Evolutionary conservation across 2,113 vertebrate species (phyloP).

Genomic region (Python bivittatus): DNA sequence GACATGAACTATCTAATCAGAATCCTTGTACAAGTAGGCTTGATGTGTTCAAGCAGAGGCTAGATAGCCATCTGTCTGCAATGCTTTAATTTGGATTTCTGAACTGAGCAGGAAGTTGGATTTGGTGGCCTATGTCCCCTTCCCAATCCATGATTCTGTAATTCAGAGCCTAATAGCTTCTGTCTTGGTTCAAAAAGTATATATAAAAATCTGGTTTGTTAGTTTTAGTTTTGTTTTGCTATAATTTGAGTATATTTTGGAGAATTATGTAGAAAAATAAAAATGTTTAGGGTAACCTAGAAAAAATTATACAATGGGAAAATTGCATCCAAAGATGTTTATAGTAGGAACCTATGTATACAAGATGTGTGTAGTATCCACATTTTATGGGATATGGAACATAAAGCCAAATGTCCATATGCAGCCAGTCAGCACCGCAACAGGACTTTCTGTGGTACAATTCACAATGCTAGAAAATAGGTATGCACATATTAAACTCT

Average conservation of each 20-base stretch:
- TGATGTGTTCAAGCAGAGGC: background rate
- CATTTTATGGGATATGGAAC: background rate
- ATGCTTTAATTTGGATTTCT: background rate
- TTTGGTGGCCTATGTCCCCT: background rate
- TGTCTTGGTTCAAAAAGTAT: no score
- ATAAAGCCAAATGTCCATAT: background rate
- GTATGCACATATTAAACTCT: background rate
- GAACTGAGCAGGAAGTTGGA: background rate
- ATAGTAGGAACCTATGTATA: background rate
- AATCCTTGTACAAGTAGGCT: background rate
- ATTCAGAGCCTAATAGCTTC: background rate
- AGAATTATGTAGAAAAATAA: background rate
- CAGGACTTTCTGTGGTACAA: background rate
- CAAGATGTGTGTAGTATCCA: background rate
- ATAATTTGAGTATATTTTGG: no score
- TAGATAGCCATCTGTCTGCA: background rate
- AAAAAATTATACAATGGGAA: background rate
- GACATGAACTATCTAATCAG: background rate
- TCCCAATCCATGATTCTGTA: background rate
- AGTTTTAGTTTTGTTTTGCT: no score
- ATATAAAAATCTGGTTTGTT: no score
- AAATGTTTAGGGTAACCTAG: background rate
- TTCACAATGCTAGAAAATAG: background rate
- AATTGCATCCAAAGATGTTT: background rate
- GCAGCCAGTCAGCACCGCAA: background rate